Base-by-base conservation (phyloP, 2,888 invertebrate species). In the Eupithecia subfuscata region DNA sequence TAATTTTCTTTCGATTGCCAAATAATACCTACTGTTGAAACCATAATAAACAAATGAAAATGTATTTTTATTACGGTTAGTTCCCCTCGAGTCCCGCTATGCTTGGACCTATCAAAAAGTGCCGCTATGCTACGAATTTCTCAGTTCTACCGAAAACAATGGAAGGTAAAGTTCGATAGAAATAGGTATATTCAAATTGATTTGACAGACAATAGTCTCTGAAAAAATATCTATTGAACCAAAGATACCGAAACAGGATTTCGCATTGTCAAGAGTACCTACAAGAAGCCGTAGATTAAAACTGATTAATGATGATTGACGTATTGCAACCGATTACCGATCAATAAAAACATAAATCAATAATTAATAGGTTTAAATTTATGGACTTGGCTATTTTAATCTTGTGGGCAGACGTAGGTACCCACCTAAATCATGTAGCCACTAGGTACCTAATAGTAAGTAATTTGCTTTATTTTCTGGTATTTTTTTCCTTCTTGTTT, bases 251-350 rank as follows among this genome's bases (percentile, higher is more conserved):
- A 40, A 71, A 56, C 25, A 60, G 30, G 56, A 45, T 69, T 72
- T 30, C 73, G 70, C 30, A 22, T 65, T 71, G 52, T 78, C 75
- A 75, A 25, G 22, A 60, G 56, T 78, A 70, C 52, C 34, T 52
- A 63, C 18, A n/a, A 56, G 4, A 60, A 60, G 1, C 14, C 60
- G 14, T 45, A 56, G 75, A 76, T 80, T 70, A 74, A 69, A 67
- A 78, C 78, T 75, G 37, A 67, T 77, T 75, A 75, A 80, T 65
- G 64, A 75, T 79, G 82, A 85, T 82, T 81, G 82, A 79, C 82
- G 78, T 71, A 52, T 75, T 75, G 78, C 67, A 72, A 71, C 73
- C 16, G 74, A 74, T 71, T 52, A 56, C 22, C 45, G 40, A 71
- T 77, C 77, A 74, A 72, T 74, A 74, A 77, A 74, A 65, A 74